These are phyloP conservation scores for Micropoecilia bifurca DNA, from an alignment of 2,797 vertebrate species.

Conservation along the genomic window DNA sequence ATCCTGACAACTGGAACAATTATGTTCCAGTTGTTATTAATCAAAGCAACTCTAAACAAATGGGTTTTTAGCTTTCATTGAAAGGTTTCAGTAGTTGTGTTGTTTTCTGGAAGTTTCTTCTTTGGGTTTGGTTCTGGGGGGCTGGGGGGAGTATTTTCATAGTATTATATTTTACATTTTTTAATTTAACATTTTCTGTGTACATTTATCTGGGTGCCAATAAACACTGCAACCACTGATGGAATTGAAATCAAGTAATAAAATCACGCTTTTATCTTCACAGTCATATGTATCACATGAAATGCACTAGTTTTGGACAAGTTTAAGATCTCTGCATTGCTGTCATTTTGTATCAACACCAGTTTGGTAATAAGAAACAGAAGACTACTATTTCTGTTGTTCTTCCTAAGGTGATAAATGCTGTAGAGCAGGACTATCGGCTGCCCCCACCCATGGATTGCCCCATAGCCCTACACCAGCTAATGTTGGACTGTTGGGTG, in stretches of 20 bases:
- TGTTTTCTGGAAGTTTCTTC: too few species aligned
- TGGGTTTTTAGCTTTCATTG: too few species aligned
- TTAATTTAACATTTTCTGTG: not conserved
- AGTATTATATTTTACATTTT: not conserved
- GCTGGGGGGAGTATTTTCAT: not conserved
- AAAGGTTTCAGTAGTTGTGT: too few species aligned
- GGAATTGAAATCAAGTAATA: not conserved
- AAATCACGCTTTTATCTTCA: not conserved
- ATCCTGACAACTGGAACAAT: too few species aligned
- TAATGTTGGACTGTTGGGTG: slow-evolving; percentile 99
- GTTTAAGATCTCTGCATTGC: not conserved
- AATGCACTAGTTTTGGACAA: not conserved
- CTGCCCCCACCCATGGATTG: slow-evolving; percentile 99
- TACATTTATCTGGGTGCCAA: not conserved
- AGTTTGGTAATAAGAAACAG: slow-evolving; percentile 6
- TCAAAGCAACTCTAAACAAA: too few species aligned
- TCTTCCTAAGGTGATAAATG: slow-evolving; percentile 92
- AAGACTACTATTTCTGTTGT: slow-evolving; percentile 33
- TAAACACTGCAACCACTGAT: not conserved
- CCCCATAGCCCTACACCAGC: slow-evolving; percentile 95
- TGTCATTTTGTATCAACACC: not conserved
- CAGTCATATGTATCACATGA: not conserved
- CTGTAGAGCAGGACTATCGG: slow-evolving; percentile 97
- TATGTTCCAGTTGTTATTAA: too few species aligned
- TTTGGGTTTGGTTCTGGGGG: too few species aligned